These are phyloP conservation scores for Araneus ventricosus DNA, from an alignment of 1,140 invertebrate species.

Conservation along the genomic window DNA sequence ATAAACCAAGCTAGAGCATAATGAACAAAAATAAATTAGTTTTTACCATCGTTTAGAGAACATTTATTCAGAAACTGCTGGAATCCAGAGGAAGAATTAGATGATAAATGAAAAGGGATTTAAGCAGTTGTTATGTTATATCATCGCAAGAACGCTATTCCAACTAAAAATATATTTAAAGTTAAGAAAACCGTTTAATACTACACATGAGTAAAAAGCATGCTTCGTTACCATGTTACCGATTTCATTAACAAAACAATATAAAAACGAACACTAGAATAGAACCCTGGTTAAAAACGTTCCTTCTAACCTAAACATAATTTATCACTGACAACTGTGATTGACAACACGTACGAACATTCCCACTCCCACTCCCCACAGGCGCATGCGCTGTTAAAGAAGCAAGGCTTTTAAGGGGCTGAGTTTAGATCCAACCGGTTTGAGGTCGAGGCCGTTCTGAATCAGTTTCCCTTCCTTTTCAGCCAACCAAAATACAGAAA, in stretches of 20 bases:
- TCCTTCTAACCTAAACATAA: background rate
- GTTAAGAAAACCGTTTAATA: too few species aligned
- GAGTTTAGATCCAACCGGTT: slow-evolving; percentile 69
- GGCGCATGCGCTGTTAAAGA: slow-evolving; percentile 32
- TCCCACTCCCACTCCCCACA: slow-evolving; percentile 20
- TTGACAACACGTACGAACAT: slow-evolving; percentile 51
- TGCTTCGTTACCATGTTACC: background rate
- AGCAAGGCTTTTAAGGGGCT: slow-evolving; percentile 28
- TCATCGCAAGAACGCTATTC: too few species aligned
- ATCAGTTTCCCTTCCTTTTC: background rate
- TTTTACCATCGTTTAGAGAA: background rate
- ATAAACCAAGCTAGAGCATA: too few species aligned
- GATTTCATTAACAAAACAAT: background rate
- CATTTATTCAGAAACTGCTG: background rate
- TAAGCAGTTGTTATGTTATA: too few species aligned
- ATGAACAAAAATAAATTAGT: background rate
- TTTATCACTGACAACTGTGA: slow-evolving; percentile 34
- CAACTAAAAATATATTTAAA: too few species aligned
- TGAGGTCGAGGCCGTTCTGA: slow-evolving; percentile 66
- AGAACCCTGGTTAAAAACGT: background rate
- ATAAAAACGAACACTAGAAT: background rate
- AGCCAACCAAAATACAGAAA: slow-evolving; percentile 66
- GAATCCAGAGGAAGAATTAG: too few species aligned
- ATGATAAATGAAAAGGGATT: too few species aligned
- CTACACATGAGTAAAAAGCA: background rate